Evolutionary conservation across 2,888 invertebrate genomes (phyloP), one percentile per base, ranked within the genome.

Genomic region (Muschampia plurimacula): DNA sequence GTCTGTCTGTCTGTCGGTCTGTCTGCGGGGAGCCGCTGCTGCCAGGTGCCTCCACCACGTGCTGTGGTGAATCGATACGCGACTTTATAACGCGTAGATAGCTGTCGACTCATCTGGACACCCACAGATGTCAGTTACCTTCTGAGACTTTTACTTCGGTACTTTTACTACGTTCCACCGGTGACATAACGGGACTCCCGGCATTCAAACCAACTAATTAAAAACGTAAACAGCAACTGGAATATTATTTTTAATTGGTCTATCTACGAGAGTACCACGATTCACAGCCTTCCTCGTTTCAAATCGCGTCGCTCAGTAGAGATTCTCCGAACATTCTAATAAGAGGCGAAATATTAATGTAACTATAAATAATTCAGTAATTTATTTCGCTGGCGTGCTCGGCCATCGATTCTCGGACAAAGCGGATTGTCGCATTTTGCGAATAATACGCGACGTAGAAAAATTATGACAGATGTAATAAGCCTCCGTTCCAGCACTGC

Each of bases 361-460:
- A 82, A 82, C 81, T 88, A 87, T 85, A 86, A 87, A 89, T 88
- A 87, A 88, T 89, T 87, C 84, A 86, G 86, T 84, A 82, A 84
- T 89, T 88, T 88, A 89, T 87, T 83, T 86, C 82, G 84, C 82
- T 77, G 78, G 77, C 79, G 75, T 78, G 78, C 74, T 72, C 75
- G 79, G 72, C 77, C 81, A 81, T 84, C 84, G 84, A 84, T 84
- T 81, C 85, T 77, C 76, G 78, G 81, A 76, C 89, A 92, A 92
- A 92, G 89, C 83, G 82, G 89, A 87, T 89, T 90, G 90, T 90
- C 87, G 89, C 87, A 80, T 86, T 87, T 86, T 82, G 91, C 92
- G 83, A 88, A 92, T 89, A 88, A 90, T 89, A 88, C 86, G 92
- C 90, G 92, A 93, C 93, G 90, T 92, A 91, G 92, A 93, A 93